A percentile compares a stretch with the other conserved stretches of the same genome.
Evolutionary conservation across 2,888 invertebrate species (phyloP).

Genomic region (Cataglyphis cursor): DNA sequence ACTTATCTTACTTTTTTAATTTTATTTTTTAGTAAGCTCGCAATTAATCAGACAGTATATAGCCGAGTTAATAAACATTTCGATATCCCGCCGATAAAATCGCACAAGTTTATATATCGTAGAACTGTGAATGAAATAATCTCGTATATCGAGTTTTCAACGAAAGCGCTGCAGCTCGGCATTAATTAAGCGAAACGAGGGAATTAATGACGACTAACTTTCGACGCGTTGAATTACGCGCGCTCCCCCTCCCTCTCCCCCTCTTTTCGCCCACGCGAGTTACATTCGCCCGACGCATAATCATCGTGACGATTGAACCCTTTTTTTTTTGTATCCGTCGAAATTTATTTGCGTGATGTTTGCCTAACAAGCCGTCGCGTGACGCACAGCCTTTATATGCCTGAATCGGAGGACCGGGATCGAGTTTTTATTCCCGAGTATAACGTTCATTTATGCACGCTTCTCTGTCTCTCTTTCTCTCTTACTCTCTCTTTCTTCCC

Average conservation of each 20-base stretch:
- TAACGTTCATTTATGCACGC: constrained; percentile 43
- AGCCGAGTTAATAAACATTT: constrained; percentile 28
- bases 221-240: constrained; percentile 22
- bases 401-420: constrained; percentile 28
- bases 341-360: constrained; percentile 49
- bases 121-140: constrained; percentile 47
- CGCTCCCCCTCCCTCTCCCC: not conserved
- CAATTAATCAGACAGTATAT: constrained; percentile 29
- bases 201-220: constrained; percentile 48
- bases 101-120: not conserved
- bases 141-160: constrained; percentile 34
- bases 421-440: constrained; percentile 36
- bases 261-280: not conserved
- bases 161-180: constrained; percentile 29
- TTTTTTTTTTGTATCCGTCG: constrained; percentile 15
- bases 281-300: constrained; percentile 27
- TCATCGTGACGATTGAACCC: constrained; percentile 47
- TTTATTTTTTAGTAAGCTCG: constrained; percentile 19
- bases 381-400: constrained; percentile 21
- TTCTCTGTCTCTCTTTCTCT: constrained; percentile 25
- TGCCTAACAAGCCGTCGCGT: constrained; percentile 49
- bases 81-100: constrained; percentile 19
- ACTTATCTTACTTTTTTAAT: not conserved
- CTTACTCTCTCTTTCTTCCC: constrained; percentile 33
- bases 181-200: constrained; percentile 58